Evolutionary conservation across 2,113 vertebrate genomes (phyloP).

Genomic region (Microcebus jonahi): DNA sequence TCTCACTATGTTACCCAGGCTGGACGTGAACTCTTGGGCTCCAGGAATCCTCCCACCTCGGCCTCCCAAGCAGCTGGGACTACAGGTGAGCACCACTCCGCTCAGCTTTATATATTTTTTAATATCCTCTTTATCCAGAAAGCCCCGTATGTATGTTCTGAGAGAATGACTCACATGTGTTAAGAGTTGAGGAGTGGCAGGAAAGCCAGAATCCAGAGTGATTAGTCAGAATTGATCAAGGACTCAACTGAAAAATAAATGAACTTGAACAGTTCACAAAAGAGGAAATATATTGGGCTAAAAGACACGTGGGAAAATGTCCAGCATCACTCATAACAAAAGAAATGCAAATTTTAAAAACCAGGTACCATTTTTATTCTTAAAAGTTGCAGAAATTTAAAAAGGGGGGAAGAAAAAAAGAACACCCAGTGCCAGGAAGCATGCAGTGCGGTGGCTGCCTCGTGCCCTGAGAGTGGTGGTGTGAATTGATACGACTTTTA

Average conservation of each 20-base stretch:
- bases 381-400: constrained; percentile 36
- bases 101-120: not conserved
- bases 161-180: not conserved
- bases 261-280: constrained; percentile 57
- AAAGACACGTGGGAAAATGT: constrained; percentile 71
- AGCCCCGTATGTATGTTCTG: not conserved
- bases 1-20: too few species aligned
- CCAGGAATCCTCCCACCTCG: too few species aligned
- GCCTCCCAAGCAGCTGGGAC: too few species aligned
- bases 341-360: constrained; percentile 75
- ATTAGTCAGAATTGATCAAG: constrained; percentile 13
- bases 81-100: too few species aligned
- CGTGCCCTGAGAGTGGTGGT: fast-evolving
- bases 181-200: not conserved
- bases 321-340: constrained; percentile 71
- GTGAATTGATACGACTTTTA: not conserved
- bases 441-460: not conserved
- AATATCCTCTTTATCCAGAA: constrained; percentile 42
- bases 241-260: not conserved
- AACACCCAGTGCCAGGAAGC: not conserved
- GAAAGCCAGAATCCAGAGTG: not conserved
- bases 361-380: constrained; percentile 60
- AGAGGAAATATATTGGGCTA: constrained; percentile 67
- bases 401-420: not conserved
- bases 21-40: too few species aligned